Evolutionary conservation across 2,888 invertebrate genomes (phyloP).

Genomic region (Boloria selene): DNA sequence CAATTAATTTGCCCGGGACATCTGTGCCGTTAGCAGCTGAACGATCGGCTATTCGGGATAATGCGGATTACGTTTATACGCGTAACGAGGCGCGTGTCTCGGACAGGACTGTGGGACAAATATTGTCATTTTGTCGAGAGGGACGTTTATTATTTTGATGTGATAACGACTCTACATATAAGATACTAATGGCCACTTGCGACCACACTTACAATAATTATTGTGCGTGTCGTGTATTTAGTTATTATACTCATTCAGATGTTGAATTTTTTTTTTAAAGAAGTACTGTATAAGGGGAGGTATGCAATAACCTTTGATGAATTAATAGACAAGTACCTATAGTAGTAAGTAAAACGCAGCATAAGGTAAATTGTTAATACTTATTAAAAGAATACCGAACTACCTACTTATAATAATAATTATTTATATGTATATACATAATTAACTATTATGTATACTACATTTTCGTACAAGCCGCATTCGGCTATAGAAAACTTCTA

Average conservation of each 20-base stretch:
- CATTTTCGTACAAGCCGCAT: no score
- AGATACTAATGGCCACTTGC: neutral
- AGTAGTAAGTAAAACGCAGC: no score
- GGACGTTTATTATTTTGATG: slow-evolving; percentile 24
- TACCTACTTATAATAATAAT: no score
- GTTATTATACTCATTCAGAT: neutral
- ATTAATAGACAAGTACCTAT: no score
- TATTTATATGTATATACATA: no score
- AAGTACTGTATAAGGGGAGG: no score
- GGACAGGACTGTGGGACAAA: slow-evolving; percentile 46
- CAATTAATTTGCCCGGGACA: slow-evolving; percentile 81
- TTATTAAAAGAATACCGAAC: no score
- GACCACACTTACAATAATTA: neutral
- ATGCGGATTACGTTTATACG: slow-evolving; percentile 67
- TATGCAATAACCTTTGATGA: no score
- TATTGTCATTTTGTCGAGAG: slow-evolving; percentile 42
- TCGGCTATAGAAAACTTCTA: no score
- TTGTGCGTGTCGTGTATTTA: neutral
- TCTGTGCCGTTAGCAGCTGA: slow-evolving; percentile 80
- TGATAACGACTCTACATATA: slow-evolving; percentile 5
- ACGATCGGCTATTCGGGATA: slow-evolving; percentile 62
- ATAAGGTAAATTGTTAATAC: no score
- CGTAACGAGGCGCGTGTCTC: slow-evolving; percentile 52
- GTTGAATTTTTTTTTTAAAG: neutral
- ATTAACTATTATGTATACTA: no score